Conservation (phyloP, 1,140 invertebrate species). For the Paraescarpia echinospica region DNA sequence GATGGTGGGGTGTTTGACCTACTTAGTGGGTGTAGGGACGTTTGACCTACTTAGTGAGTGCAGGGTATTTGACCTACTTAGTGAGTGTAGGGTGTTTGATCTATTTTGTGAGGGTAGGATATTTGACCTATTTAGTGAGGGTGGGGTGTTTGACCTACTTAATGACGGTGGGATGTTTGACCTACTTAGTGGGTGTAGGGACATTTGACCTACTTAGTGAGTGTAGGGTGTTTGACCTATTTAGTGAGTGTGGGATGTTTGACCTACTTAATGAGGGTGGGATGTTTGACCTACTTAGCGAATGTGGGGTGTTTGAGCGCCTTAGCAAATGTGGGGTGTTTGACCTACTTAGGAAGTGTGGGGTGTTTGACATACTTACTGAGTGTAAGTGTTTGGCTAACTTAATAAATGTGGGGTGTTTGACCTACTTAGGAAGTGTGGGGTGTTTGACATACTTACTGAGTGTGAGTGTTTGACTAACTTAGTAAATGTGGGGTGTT, state of each 20-base stretch:
- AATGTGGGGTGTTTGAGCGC: slow-evolving; percentile 66
- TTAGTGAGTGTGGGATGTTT: neutral
- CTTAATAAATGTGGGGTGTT: neutral
- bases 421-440: too few species aligned
- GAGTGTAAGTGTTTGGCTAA: neutral
- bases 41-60: neutral
- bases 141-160: too few species aligned
- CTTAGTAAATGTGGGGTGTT: too few species aligned
- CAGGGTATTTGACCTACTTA: neutral
- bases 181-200: too few species aligned
- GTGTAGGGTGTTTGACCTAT: neutral
- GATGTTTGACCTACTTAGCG: slow-evolving; percentile 53
- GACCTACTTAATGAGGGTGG: neutral
- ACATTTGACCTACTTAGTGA: neutral
- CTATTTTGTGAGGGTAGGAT: neutral
- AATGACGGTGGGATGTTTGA: too few species aligned
- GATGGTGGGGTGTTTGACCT: too few species aligned
- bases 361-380: too few species aligned
- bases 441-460: too few species aligned
- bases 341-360: too few species aligned
- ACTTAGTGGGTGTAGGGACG: too few species aligned
- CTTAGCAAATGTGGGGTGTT: too few species aligned
- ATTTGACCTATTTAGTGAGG: slow-evolving; percentile 59
- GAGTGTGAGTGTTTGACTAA: neutral
- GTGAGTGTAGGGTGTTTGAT: neutral